Conservation (phyloP, 1,140 invertebrate genomes). For the Lanistes nyassanus region DNA sequence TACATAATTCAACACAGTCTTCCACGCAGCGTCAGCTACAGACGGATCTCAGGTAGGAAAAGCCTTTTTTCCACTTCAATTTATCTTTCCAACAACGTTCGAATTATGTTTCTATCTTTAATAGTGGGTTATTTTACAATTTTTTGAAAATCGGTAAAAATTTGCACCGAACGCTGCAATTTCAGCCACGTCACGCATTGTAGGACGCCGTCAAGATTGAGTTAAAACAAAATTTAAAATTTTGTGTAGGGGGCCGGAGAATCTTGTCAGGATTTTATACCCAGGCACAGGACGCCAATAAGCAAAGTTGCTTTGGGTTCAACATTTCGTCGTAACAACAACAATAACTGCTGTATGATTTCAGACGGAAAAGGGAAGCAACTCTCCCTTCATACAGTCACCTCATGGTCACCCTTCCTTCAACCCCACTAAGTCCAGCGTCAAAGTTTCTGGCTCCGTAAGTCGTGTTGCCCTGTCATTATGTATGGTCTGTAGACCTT, state of each 20-base stretch:
- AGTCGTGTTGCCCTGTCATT: constrained; percentile 32
- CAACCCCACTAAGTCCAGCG: constrained; percentile 90
- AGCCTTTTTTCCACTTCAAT: too few species aligned
- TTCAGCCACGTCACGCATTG: too few species aligned
- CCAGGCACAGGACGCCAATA: neutral
- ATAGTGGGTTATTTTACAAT: too few species aligned
- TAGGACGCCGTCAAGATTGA: too few species aligned
- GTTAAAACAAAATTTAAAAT: neutral
- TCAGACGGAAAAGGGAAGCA: constrained; percentile 34
- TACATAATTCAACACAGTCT: too few species aligned
- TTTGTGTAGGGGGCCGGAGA: neutral
- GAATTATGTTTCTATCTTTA: too few species aligned
- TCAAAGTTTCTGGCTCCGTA: constrained; percentile 77
- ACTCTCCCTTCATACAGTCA: constrained; percentile 83
- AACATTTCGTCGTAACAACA: neutral
- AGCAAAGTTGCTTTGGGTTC: too few species aligned
- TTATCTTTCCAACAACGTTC: too few species aligned
- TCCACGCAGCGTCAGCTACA: too few species aligned
- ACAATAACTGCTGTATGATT: neutral
- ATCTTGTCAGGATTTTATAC: neutral
- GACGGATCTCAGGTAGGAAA: too few species aligned
- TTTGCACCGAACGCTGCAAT: too few species aligned
- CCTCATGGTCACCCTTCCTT: constrained; percentile 92
- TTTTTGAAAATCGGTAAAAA: too few species aligned
- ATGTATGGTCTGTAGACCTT: constrained; percentile 24